Base-by-base conservation (phyloP, 2,888 invertebrate species). In the Rambutsinella grinnellia region DNA sequence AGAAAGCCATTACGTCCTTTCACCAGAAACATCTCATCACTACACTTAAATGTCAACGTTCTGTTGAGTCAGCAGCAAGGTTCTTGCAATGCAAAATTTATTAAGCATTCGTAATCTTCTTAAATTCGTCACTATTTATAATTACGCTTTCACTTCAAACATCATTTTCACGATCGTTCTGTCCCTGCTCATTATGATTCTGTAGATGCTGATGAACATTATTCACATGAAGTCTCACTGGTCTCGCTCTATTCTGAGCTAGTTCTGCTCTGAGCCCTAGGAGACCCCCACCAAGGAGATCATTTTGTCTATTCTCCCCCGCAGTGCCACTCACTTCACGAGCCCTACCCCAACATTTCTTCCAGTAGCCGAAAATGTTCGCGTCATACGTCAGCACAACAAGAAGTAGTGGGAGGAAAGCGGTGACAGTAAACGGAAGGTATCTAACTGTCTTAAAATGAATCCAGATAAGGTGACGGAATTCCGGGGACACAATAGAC, bases 361-460 rank as follows among this genome's bases (percentile, higher is more conserved):
- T 28, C 65, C 63, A 65, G 8, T 17, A 47, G 24, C 71, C 28
- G 51, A 57, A 65, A 0, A 47, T 65, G 19, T 65, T 57, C 3
- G 58, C 54, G n/a, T 71, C 71, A 26, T 65, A 71, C 24, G 71
- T 71, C 28, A 54, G 57, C 1, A 71, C 63, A 19, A 71, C 71
- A 21, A 71, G 46, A 23, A 71, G 57, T 21, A 71, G 27, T 10
- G 71, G 71, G 6, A 71, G 17, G 21, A 71, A 71, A 3, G 57
- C 65, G 2, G 65, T 71, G 8, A 63, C 63, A 15, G 71, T 71
- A 58, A 71, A 71, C 3, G 71, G 71, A 19, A 71, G 27, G 19
- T 58, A 71, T 54, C 71, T 27, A 13, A 71, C 44, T 56, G 65
- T 71, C 58, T 58, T 63, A 58, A 71, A 71, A 65, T 71, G 71